Conservation (phyloP, 2,888 invertebrate species). For the Alviniconcha strummeri region DNA sequence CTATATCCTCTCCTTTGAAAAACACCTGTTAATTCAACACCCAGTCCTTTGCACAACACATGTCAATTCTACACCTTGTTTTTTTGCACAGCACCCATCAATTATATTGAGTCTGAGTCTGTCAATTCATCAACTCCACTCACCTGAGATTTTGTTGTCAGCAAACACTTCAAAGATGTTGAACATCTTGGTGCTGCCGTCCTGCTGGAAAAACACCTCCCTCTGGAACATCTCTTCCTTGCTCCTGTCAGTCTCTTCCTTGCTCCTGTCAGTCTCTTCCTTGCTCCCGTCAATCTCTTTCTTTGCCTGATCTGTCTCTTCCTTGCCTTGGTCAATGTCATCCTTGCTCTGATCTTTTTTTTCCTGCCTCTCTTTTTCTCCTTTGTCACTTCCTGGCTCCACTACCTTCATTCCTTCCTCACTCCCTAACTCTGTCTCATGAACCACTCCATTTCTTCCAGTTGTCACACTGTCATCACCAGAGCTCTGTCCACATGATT, state of each 20-base stretch:
- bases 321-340: no score
- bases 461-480: not conserved
- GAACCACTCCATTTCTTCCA: not conserved
- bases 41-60: no score
- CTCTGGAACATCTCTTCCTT: conserved; percentile 1
- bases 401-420: no score
- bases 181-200: conserved; percentile 5
- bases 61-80: no score
- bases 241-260: not conserved
- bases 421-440: no score
- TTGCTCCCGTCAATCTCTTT: not conserved
- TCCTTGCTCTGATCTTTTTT: not conserved
- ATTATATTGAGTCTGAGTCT: no score
- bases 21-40: no score
- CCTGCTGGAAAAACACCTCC: conserved; percentile 31
- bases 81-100: no score
- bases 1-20: no score
- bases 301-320: not conserved
- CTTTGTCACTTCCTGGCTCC: not conserved
- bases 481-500: not conserved
- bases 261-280: no score
- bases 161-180: not conserved
- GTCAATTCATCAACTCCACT: not conserved
- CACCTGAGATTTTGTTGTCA: conserved; percentile 24
- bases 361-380: not conserved